Percentiles rank a stretch among this genome's conserved stretches.
Conservation (phyloP, 2,113 vertebrate genomes). For the Bambusicola thoracicus region DNA sequence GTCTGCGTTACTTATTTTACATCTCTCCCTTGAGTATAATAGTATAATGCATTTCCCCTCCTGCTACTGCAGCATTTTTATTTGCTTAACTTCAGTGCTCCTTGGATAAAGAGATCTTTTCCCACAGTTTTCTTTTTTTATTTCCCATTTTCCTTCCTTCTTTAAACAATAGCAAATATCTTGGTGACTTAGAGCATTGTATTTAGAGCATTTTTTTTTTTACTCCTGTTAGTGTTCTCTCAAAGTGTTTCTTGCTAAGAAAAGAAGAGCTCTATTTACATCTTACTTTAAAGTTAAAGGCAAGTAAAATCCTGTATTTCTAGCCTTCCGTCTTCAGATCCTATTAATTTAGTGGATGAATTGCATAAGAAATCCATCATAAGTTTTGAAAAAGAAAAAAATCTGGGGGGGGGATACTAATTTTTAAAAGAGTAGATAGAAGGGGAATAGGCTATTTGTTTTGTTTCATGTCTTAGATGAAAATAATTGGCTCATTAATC, state of each 20-base stretch:
- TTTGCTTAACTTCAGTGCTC: background rate
- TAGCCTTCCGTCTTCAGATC: slow-evolving; percentile 25
- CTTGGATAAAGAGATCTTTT: background rate
- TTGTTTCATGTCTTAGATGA: slow-evolving; percentile 64
- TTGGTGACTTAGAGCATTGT: background rate
- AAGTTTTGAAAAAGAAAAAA: slow-evolving; percentile 48
- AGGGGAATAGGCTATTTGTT: slow-evolving; percentile 73
- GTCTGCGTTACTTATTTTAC: background rate
- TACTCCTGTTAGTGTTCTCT: background rate
- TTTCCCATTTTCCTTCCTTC: background rate
- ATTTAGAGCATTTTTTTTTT: background rate
- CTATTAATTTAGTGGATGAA: slow-evolving; percentile 69
- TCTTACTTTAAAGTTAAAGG: slow-evolving; percentile 46
- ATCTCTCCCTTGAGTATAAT: background rate
- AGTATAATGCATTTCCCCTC: background rate
- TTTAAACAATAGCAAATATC: background rate
- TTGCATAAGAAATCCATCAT: slow-evolving; percentile 65
- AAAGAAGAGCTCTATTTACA: background rate
- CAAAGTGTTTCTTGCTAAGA: background rate
- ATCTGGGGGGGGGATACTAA: background rate
- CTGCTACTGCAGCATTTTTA: background rate
- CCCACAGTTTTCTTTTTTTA: background rate
- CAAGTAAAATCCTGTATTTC: slow-evolving; percentile 37
- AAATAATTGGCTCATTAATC: slow-evolving; percentile 82
- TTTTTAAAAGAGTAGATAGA: slow-evolving; percentile 74